Percentiles rank a stretch among this genome's conserved stretches.
Conservation (phyloP, 2,888 invertebrate species). For the Lasioglossum villosulum region DNA sequence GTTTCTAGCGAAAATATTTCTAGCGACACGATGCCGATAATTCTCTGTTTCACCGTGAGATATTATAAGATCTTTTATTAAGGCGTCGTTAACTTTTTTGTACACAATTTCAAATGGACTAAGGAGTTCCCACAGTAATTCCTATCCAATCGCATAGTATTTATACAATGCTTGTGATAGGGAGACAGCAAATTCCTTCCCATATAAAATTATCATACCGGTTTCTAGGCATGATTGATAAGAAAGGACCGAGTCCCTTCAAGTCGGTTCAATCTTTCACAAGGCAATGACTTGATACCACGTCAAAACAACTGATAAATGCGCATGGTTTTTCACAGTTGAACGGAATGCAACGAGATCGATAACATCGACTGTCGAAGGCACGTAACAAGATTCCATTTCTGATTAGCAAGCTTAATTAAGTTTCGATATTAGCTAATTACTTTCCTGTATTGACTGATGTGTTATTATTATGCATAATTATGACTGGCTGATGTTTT, state of each 20-base stretch:
- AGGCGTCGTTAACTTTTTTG: conserved; percentile 31
- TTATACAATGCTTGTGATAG: background rate
- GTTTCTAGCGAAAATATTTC: background rate
- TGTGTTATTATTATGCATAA: background rate
- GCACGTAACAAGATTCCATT: background rate
- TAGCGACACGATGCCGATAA: background rate
- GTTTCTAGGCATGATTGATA: conserved; percentile 24
- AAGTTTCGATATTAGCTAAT: background rate
- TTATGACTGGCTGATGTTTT: background rate
- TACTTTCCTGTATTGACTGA: background rate
- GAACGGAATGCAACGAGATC: background rate
- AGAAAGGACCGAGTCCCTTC: conserved; percentile 5
- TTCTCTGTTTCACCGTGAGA: conserved; percentile 7
- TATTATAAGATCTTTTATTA: background rate
- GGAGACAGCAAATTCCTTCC: background rate
- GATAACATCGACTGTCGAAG: background rate
- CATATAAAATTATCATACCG: conserved; percentile 34
- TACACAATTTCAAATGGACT: background rate
- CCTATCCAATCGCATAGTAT: conserved; percentile 3
- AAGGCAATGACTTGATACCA: conserved; percentile 7
- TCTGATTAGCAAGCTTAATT: conserved; percentile 4
- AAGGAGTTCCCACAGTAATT: conserved; percentile 12
- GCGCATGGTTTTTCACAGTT: background rate
- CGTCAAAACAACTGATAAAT: background rate
- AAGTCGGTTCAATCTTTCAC: conserved; percentile 12